Evolutionary conservation across 2,797 vertebrate species (phyloP), one percentile per base, ranked within the genome.

Genomic region (Necrosyrtes monachus): DNA sequence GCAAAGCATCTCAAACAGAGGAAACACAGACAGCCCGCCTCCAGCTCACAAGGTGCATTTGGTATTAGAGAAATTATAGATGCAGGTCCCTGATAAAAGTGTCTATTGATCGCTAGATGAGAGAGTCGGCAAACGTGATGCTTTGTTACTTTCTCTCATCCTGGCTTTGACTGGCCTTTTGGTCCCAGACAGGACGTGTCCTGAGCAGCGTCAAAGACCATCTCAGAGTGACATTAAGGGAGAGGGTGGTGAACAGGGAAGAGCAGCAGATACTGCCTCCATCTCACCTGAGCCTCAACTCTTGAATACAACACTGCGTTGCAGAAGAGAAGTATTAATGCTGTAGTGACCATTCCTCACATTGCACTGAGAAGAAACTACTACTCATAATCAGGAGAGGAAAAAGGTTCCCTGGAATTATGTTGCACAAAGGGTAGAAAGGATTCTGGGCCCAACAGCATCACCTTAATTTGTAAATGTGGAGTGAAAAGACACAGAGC

Each of bases 361-460:
- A 7, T 7, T 20, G 37, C 56, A 76, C 46, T 25, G 43, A 59
- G 57, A 75, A 94, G 45, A 56, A 92, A 76, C 50, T 13, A 39
- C 6, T 74, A 20, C 24, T 77, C 3, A 22, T 33, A 77, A 59
- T 4, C 7, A 77, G 45, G 13, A 92, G 39, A 83, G 10, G 9
- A 8, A 74, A 85, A 39, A 37, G 2, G 70, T 68, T 56, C 28
- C 56, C 22, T 63, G 15, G 25, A 88, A 90, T 77, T 79, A n/a
- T 0, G 5, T 31, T 74, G 56, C 53, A 59, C 7, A 63, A 79
- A 83, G 25, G 15, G 12, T 28, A 45, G 87, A 76, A 91, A 57
- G 16, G 0, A 63, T 76, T 57, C 65, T 53, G 33, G 31, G 22
- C 5, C 37, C 23, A 68, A 33, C 0, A 3, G 11, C 2, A 54